Base-by-base conservation (phyloP, 2,888 invertebrate genomes). In the Rhaphigaster nebulosa region DNA sequence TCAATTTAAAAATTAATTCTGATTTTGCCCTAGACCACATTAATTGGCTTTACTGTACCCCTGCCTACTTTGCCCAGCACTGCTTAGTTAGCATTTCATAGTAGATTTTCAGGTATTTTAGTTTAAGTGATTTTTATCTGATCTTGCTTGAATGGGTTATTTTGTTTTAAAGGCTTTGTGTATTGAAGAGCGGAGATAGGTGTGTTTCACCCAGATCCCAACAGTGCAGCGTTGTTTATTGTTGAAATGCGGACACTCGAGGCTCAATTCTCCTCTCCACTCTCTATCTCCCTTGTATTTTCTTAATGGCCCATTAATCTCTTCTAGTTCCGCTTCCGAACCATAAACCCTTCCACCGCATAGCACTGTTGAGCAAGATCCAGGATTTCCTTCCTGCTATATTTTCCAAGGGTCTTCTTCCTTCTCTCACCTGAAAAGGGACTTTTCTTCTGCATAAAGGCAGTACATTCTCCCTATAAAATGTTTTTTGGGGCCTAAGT, bases 291-390 rank as follows among this genome's bases (percentile, higher is more conserved):
- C 45, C 84, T 50, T 84, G 84, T 84, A 84, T 84, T 84, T 84
- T 84, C 84, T 84, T 84, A 84, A 84, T 84, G 84, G 84, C 45
- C 84, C 84, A 84, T 84, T 84, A 84, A 84, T 84, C 84, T 84
- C 84, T 84, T 50, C 84, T 50, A 84, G 84, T 84, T 84, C 84
- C 84, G 84, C 84, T 84, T 84, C 84, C 84, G 84, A 84, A 84
- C 84, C 84, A 84, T 84, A 84, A 84, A 84, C 84, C 84, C 84
- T 84, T 41, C 84, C 84, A 84, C 84, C 84, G 84, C 84, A 84
- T 84, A 84, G 84, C 45, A 20, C 45, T 84, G 84, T 84, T 84
- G 84, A 45, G 84, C 84, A 84, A 84, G 45, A 84, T 84, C 84
- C 84, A 84, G 45, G 45, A 84, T 84, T 84, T 84, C 84, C 84